Conservation (phyloP, 2,113 vertebrate genomes). For the Microcebus ravelobensis region DNA sequence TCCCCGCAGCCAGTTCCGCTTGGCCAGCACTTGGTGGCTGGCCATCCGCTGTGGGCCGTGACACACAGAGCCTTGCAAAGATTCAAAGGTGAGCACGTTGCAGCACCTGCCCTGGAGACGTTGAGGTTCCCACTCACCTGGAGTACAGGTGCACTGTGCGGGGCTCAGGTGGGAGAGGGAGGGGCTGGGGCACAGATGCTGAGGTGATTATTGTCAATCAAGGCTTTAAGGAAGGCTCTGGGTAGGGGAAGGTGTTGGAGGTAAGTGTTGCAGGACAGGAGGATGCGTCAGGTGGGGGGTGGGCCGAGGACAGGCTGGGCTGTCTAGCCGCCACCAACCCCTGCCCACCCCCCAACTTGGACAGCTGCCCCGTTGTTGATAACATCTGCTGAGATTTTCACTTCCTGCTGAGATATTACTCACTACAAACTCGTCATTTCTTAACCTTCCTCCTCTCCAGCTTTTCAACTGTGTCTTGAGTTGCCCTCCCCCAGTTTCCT, state of each 20-base stretch:
- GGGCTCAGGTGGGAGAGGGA: neutral
- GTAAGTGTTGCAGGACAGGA: too few species aligned
- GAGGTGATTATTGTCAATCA: neutral
- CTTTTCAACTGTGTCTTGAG: neutral
- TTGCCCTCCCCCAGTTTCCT: slow-evolving; percentile 31
- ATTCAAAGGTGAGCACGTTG: neutral
- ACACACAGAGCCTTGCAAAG: neutral
- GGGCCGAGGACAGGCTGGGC: neutral
- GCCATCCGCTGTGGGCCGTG: neutral
- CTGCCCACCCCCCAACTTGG: neutral
- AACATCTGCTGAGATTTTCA: slow-evolving; percentile 56
- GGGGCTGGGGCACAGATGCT: too few species aligned
- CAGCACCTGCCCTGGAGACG: neutral
- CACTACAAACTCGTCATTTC: neutral
- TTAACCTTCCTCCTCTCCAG: neutral
- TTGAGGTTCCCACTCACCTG: neutral
- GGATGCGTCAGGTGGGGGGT: neutral
- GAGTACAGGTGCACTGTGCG: rapidly evolving
- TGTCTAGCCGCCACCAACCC: neutral
- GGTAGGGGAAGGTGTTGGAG: neutral
- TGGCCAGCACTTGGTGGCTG: neutral
- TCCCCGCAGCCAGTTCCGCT: neutral
- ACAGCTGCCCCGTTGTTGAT: rapidly evolving
- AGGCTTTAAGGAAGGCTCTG: neutral
- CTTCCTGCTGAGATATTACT: slow-evolving; percentile 62